These are phyloP conservation scores for Drosophila carrolli DNA, from an alignment of 1,140 invertebrate genomes.

Conservation along the genomic window DNA sequence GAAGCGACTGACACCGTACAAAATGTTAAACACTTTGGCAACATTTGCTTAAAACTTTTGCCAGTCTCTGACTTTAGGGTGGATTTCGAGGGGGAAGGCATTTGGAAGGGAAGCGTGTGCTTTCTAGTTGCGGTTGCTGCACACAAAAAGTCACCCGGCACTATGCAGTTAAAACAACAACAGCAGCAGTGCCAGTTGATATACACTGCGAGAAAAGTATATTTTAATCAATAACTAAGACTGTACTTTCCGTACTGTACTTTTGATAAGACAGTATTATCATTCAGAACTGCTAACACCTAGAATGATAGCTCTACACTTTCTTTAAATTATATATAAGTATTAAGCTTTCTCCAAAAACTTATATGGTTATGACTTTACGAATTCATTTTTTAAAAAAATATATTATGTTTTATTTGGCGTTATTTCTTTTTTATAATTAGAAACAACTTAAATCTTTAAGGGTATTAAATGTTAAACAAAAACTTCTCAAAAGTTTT, in stretches of 20 bases:
- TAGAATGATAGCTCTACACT: no score
- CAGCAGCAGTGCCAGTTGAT: conserved; percentile 28
- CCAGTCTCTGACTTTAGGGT: conserved; percentile 9
- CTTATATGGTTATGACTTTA: no score
- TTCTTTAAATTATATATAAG: no score
- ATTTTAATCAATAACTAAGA: neutral
- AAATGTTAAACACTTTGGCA: conserved; percentile 84
- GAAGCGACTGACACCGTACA: conserved; percentile 83
- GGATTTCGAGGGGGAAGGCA: neutral
- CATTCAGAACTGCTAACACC: no score
- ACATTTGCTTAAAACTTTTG: conserved; percentile 81
- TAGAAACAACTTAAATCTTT: no score
- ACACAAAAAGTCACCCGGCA: conserved; percentile 74
- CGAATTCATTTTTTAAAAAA: no score
- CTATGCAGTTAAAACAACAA: conserved; percentile 72
- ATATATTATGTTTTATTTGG: no score
- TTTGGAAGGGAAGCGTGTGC: conserved; percentile 22
- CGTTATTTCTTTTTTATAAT: no score
- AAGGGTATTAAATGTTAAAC: no score
- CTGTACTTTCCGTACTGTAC: neutral
- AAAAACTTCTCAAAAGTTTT: no score
- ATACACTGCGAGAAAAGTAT: neutral
- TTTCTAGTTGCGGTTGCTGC: conserved; percentile 76
- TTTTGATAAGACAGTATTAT: neutral
- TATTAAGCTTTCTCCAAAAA: no score